A percentile compares a stretch with the other conserved stretches of the same genome.
Evolutionary conservation across 2,113 vertebrate genomes (phyloP).

Genomic region (Leptosomus discolor): DNA sequence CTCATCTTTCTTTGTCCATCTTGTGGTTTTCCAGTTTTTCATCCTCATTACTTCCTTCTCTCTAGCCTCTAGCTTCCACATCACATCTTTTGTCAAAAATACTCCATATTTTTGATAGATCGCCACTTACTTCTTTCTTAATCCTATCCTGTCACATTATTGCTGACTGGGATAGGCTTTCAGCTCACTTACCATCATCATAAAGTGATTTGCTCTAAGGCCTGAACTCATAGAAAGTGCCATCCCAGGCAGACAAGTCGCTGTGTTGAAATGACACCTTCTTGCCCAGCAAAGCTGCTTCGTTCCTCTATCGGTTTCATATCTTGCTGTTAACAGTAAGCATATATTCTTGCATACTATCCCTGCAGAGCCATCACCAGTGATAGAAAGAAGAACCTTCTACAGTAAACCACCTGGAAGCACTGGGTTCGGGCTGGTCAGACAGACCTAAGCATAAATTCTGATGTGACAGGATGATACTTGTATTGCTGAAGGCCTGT

Average conservation of each 20-base stretch:
- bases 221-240: background rate
- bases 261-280: background rate
- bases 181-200: constrained; percentile 19
- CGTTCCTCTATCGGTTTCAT: background rate
- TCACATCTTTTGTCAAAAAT: constrained; percentile 31
- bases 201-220: constrained; percentile 27
- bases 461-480: background rate
- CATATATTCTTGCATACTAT: background rate
- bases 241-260: constrained; percentile 1
- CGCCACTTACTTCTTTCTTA: constrained; percentile 26
- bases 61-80: background rate
- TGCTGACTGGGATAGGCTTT: constrained; percentile 32
- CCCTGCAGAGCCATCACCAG: background rate
- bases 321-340: background rate
- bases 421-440: accelerated
- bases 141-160: constrained; percentile 29
- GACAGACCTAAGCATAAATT: background rate
- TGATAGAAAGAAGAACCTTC: background rate
- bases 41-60: constrained; percentile 1
- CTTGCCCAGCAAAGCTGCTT: background rate
- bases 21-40: background rate
- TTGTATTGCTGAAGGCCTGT: background rate
- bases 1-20: background rate
- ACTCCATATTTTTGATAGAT: constrained; percentile 35
- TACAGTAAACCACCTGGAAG: background rate